Evolutionary conservation across 1,140 invertebrate species (phyloP).

Genomic region (Drosophila biarmipes): DNA sequence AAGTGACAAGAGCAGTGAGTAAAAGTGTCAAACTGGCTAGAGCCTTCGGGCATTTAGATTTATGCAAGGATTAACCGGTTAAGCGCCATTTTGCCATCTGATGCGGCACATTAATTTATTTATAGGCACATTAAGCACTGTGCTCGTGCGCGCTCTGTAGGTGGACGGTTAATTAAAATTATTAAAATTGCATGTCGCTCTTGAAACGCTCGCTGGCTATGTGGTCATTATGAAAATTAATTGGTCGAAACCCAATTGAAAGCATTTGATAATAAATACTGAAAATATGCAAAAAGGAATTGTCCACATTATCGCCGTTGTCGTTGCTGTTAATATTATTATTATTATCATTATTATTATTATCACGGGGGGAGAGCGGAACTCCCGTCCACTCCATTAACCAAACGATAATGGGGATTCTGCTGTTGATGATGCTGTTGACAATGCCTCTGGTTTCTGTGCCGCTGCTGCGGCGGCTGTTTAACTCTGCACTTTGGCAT

Average conservation of each 20-base stretch:
- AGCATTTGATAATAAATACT: conserved; percentile 66
- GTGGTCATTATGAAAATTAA: conserved; percentile 62
- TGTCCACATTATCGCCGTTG: conserved; percentile 25
- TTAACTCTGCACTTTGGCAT: conserved; percentile 41
- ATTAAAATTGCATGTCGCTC: conserved; percentile 59
- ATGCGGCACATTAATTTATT: conserved; percentile 15
- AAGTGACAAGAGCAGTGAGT: conserved; percentile 38
- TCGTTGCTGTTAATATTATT: conserved; percentile 14
- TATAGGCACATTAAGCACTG: conserved; percentile 42
- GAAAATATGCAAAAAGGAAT: conserved; percentile 41
- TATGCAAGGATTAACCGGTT: conserved; percentile 44
- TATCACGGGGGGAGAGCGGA: conserved; percentile 14
- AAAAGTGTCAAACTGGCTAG: conserved; percentile 49
- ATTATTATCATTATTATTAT: conserved; percentile 37
- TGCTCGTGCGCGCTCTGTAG: conserved; percentile 7
- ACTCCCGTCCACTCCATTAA: conserved; percentile 44
- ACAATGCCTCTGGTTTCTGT: conserved; percentile 15
- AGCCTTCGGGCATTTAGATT: conserved; percentile 34
- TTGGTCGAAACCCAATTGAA: conserved; percentile 53
- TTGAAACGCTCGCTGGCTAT: neutral
- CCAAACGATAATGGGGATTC: conserved; percentile 36
- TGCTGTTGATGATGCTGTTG: conserved; percentile 16
- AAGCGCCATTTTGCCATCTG: conserved; percentile 17
- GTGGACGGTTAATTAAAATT: conserved; percentile 72
- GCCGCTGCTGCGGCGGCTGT: conserved; percentile 15